Evolutionary conservation across 2,888 invertebrate species (phyloP).

Genomic region (Nycteola revayana): DNA sequence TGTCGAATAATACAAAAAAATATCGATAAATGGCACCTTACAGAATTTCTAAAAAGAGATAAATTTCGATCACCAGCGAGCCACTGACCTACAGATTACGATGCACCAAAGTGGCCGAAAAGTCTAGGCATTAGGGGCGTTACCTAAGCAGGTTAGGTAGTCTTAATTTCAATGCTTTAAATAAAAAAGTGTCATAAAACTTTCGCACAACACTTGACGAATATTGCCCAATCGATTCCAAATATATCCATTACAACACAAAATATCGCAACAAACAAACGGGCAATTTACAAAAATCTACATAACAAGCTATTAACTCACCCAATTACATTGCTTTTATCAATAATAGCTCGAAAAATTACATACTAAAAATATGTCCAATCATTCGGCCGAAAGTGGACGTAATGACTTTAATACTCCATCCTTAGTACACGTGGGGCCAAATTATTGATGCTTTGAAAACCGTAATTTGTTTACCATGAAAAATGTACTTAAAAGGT

Average conservation of each 20-base stretch:
- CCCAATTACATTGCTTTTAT: constrained; percentile 60
- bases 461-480: constrained; percentile 62
- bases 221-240: constrained; percentile 3
- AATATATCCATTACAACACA: constrained; percentile 1
- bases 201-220: too few species aligned
- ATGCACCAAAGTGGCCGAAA: too few species aligned
- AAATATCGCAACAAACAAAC: constrained; percentile 6
- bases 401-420: constrained; percentile 64
- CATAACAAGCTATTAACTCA: constrained; percentile 34
- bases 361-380: constrained; percentile 65
- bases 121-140: too few species aligned
- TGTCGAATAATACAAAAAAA: too few species aligned
- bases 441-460: constrained; percentile 64
- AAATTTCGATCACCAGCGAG: too few species aligned
- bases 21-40: too few species aligned
- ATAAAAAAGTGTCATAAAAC: too few species aligned
- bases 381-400: constrained; percentile 65
- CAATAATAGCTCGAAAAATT: constrained; percentile 67
- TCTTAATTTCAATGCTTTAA: too few species aligned
- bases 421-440: constrained; percentile 56
- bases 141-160: too few species aligned
- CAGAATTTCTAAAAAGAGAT: too few species aligned
- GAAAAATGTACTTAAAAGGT: constrained; percentile 37
- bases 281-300: constrained; percentile 20
- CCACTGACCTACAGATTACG: too few species aligned